phyloP scores from a whole-genome alignment of 2,888 invertebrate genomes.

The Harmothoe impar region DNA sequence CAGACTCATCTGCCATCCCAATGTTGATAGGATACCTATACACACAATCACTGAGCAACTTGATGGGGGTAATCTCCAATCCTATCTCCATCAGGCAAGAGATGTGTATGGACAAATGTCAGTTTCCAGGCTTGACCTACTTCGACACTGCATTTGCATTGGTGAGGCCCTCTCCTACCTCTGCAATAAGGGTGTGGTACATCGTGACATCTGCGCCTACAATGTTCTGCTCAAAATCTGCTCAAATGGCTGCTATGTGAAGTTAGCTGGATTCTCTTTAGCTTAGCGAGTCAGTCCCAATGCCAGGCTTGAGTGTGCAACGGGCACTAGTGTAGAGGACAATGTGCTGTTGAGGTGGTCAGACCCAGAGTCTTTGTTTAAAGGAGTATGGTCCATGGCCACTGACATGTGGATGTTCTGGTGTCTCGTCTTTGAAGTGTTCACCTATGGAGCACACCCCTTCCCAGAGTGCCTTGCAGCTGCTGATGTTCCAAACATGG shows the following conservation, averaged over 20 bases:
- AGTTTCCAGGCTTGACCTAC: background rate
- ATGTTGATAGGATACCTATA: background rate
- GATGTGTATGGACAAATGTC: background rate
- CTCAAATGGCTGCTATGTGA: background rate
- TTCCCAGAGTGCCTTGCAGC: conserved; percentile 53
- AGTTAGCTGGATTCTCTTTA: background rate
- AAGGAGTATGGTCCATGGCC: conserved; percentile 17
- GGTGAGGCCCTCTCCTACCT: conserved; percentile 35
- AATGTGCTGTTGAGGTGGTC: conserved; percentile 35
- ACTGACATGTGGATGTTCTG: conserved; percentile 61
- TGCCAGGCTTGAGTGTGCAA: background rate
- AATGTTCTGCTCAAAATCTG: conserved; percentile 4
- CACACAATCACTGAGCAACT: background rate
- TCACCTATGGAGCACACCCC: conserved; percentile 50
- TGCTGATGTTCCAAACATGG: conserved; percentile 36
- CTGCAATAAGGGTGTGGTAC: background rate
- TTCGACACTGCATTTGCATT: background rate
- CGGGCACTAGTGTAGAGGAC: background rate
- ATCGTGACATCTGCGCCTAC: conserved; percentile 41
- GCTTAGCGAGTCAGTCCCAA: background rate
- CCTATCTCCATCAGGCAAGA: background rate
- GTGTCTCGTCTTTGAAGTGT: conserved; percentile 53
- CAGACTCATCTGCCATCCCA: background rate
- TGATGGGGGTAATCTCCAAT: background rate
- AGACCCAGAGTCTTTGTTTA: conserved; percentile 22